These are phyloP conservation scores for Papilio machaon DNA, from an alignment of 1,140 invertebrate species.

Conservation along the genomic window DNA sequence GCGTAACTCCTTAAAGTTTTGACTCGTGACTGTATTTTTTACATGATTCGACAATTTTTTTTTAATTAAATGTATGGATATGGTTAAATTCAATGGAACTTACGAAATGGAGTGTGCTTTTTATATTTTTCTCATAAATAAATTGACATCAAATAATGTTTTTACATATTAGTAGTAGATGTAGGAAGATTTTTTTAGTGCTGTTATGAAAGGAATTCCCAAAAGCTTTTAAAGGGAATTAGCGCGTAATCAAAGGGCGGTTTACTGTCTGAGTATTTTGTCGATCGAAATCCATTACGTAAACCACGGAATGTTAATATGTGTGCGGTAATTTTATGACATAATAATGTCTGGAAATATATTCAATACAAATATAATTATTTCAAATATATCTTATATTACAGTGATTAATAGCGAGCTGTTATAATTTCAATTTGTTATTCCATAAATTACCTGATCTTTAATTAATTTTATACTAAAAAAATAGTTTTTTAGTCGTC, in stretches of 20 bases:
- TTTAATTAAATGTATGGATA: too few species aligned
- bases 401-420: neutral
- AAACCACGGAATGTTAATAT: neutral
- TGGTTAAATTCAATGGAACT: too few species aligned
- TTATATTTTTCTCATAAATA: too few species aligned
- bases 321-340: neutral
- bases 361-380: neutral
- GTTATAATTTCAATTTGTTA: neutral
- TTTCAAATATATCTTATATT: neutral
- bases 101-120: too few species aligned
- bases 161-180: neutral
- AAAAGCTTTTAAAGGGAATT: slow-evolving; percentile 26
- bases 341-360: neutral
- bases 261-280: slow-evolving; percentile 26
- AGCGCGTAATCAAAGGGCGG: slow-evolving; percentile 20
- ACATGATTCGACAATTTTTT: too few species aligned
- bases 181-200: neutral
- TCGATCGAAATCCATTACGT: slow-evolving; percentile 12
- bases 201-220: neutral
- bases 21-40: slow-evolving; percentile 2
- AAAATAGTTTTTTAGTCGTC: too few species aligned
- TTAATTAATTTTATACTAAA: too few species aligned
- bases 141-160: neutral
- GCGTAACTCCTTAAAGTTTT: slow-evolving; percentile 1
- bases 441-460: neutral